Evolutionary conservation across 2,113 vertebrate species (phyloP).

Genomic region (Dinomys branickii): DNA sequence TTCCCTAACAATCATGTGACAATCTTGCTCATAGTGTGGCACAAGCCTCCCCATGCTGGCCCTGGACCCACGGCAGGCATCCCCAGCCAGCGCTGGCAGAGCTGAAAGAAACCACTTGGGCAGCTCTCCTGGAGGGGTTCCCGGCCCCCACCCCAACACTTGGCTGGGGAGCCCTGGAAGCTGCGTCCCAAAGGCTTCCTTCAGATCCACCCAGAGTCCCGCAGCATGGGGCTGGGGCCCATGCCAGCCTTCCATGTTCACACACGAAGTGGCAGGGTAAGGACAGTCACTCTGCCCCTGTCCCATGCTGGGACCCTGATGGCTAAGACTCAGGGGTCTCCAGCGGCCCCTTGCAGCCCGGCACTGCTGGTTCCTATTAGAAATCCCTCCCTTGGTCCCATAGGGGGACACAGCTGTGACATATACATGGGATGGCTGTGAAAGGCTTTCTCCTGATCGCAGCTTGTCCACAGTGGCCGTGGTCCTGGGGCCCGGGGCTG

Average conservation of each 20-base stretch:
- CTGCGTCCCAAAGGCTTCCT: background rate
- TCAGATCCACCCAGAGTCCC: background rate
- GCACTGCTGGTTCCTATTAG: background rate
- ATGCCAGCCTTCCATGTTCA: background rate
- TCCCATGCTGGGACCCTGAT: too few species aligned
- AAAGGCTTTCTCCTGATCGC: background rate
- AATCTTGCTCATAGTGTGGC: rapidly evolving
- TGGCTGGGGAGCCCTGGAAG: background rate
- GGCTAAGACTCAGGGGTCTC: background rate
- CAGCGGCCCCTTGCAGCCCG: background rate
- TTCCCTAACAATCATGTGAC: background rate
- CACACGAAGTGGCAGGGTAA: background rate
- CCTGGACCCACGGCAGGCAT: background rate
- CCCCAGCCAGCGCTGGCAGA: background rate
- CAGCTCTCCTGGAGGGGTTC: background rate
- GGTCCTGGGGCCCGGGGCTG: background rate
- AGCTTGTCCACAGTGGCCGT: background rate
- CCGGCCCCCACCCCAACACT: background rate
- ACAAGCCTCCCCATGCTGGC: background rate
- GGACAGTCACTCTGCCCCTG: rapidly evolving
- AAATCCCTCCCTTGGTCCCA: rapidly evolving
- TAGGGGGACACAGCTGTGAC: background rate
- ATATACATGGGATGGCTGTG: background rate
- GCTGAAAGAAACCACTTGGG: background rate
- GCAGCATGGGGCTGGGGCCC: rapidly evolving